Percentiles rank a stretch among this genome's conserved stretches.
These are phyloP conservation scores for Cepaea nemoralis DNA, from an alignment of 1,140 invertebrate genomes.

Conservation along the genomic window DNA sequence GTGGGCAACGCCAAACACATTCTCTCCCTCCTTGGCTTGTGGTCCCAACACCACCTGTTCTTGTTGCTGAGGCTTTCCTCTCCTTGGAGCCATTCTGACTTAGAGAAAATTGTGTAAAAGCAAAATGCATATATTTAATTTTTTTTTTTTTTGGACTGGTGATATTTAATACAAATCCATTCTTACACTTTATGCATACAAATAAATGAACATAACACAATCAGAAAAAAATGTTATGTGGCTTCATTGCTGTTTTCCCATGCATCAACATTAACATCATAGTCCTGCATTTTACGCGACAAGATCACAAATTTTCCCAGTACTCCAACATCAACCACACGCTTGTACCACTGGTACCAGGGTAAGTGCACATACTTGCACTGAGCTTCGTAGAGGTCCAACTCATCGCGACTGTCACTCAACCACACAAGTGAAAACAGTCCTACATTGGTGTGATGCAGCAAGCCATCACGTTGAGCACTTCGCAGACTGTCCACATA, in stretches of 20 bases:
- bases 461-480: constrained; percentile 78
- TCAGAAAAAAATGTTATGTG: neutral
- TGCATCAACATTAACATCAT: constrained; percentile 80
- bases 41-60: constrained; percentile 96
- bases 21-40: constrained; percentile 96
- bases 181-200: too few relatives aligned
- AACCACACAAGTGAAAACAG: constrained; percentile 84
- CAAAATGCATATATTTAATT: too few relatives aligned
- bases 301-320: constrained; percentile 82
- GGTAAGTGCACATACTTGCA: constrained; percentile 79
- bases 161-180: too few relatives aligned
- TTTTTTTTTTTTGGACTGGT: too few relatives aligned
- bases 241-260: constrained; percentile 58
- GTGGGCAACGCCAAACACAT: constrained; percentile 98
- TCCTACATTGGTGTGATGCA: constrained; percentile 79
- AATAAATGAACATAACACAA: too few relatives aligned
- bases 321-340: constrained; percentile 84
- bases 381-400: constrained; percentile 80
- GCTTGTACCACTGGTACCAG: constrained; percentile 66
- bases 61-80: constrained; percentile 95
- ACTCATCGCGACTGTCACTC: constrained; percentile 78
- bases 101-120: too few relatives aligned
- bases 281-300: constrained; percentile 81
- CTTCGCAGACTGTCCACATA: constrained; percentile 74
- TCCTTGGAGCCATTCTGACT: constrained; percentile 92